A percentile compares a stretch with the other conserved stretches of the same genome.
phyloP scores from a whole-genome alignment of 2,888 invertebrate species.

The Drosophila macrospina region DNA sequence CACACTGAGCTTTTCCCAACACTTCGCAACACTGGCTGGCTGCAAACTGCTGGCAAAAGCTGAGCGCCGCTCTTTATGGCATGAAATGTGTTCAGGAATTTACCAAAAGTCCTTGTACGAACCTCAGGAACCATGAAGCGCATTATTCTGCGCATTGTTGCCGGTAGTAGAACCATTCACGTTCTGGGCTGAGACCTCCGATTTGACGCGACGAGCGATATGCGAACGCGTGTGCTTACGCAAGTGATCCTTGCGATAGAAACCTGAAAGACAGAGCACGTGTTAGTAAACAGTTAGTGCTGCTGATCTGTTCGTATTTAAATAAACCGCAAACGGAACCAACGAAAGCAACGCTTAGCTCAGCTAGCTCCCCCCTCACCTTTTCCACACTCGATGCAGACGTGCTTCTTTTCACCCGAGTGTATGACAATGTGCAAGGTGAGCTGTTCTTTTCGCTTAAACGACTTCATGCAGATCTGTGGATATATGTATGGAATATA shows the following conservation, averaged over 20 bases:
- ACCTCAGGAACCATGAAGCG: constrained; percentile 86
- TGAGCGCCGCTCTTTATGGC: constrained; percentile 40
- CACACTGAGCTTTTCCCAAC: constrained; percentile 43
- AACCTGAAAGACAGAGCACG: constrained; percentile 86
- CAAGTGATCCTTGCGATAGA: constrained; percentile 94
- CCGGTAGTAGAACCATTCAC: constrained; percentile 71
- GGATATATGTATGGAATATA: background rate
- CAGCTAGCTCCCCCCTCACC: constrained; percentile 85
- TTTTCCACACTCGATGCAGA: constrained; percentile 95
- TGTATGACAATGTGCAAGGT: constrained; percentile 96
- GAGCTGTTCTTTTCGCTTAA: constrained; percentile 95
- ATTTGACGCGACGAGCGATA: constrained; percentile 93
- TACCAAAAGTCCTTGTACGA: constrained; percentile 86
- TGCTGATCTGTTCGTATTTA: too few species aligned
- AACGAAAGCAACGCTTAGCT: too few species aligned
- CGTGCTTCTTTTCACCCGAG: constrained; percentile 94
- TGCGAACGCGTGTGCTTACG: constrained; percentile 94
- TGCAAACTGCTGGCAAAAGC: constrained; percentile 46
- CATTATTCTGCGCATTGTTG: constrained; percentile 84
- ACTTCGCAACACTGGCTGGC: constrained; percentile 9
- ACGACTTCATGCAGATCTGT: constrained; percentile 92
- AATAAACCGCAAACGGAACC: background rate
- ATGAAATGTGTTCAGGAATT: constrained; percentile 83
- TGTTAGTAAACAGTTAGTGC: constrained; percentile 1
- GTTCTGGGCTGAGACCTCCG: constrained; percentile 91